Percentiles rank a stretch among this genome's conserved stretches.
Evolutionary conservation across 2,888 invertebrate species (phyloP).

Genomic region (Poecilobothrus nobilitatus): DNA sequence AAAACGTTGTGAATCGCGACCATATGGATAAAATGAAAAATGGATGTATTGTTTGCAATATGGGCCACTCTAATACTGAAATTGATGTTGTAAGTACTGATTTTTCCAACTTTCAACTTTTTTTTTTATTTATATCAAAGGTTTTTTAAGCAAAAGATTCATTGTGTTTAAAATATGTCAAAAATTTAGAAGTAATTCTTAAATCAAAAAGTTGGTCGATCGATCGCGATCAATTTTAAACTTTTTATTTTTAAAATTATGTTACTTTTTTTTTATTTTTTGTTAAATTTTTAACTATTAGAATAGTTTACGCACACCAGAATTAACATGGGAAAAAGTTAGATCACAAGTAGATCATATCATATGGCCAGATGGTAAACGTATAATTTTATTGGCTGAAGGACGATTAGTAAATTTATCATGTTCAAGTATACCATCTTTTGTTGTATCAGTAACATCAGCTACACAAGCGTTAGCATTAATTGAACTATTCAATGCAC

Average conservation of each 20-base stretch:
- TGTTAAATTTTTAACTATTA: conserved; percentile 34
- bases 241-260: too few relatives aligned
- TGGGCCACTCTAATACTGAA: conserved; percentile 96
- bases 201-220: too few relatives aligned
- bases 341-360: conserved; percentile 97
- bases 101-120: not conserved
- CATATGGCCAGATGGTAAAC: conserved; percentile 95
- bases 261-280: too few relatives aligned
- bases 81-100: conserved; percentile 69
- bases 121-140: not conserved
- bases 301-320: conserved; percentile 86
- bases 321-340: conserved; percentile 94
- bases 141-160: too few relatives aligned
- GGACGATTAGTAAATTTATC: conserved; percentile 93
- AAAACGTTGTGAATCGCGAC: conserved; percentile 89
- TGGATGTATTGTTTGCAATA: conserved; percentile 91
- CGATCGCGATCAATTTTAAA: too few relatives aligned
- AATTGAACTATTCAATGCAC: conserved; percentile 95
- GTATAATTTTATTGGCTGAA: conserved; percentile 87
- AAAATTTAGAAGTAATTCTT: too few relatives aligned
- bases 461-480: conserved; percentile 94
- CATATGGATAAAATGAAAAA: conserved; percentile 97
- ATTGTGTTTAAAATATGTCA: too few relatives aligned
- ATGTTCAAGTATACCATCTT: conserved; percentile 94
- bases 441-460: conserved; percentile 95